Percentiles rank a stretch among this genome's conserved stretches.
Evolutionary conservation across 1,140 invertebrate species (phyloP).

Genomic region (Cyclina sinensis): DNA sequence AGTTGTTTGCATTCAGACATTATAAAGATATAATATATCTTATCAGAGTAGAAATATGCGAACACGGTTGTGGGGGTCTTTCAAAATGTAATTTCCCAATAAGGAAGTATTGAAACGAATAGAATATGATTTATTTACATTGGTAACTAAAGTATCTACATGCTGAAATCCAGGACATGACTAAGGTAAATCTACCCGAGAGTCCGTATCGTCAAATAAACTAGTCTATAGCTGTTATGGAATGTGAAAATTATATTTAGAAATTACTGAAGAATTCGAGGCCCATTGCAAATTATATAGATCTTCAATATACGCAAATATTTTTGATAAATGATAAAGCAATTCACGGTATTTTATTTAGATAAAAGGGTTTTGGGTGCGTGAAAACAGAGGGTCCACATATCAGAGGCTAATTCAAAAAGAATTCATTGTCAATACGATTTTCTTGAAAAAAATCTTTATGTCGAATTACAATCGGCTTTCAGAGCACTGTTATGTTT

Average conservation of each 20-base stretch:
- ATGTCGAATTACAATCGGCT: too few relatives aligned
- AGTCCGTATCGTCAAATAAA: background rate
- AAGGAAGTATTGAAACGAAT: background rate
- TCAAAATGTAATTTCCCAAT: background rate
- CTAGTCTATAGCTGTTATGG: background rate
- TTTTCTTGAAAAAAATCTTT: too few relatives aligned
- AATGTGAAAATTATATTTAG: background rate
- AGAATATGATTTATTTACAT: conserved; percentile 6
- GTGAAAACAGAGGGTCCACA: too few relatives aligned
- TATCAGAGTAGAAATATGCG: background rate
- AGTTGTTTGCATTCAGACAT: background rate
- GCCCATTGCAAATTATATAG: background rate
- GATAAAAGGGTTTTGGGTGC: too few relatives aligned
- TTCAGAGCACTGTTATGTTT: too few relatives aligned
- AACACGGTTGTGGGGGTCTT: background rate
- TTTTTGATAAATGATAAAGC: too few relatives aligned
- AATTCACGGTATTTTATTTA: too few relatives aligned
- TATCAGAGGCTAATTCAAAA: too few relatives aligned
- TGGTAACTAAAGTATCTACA: background rate
- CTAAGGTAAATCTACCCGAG: background rate
- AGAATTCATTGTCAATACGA: too few relatives aligned
- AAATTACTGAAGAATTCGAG: background rate
- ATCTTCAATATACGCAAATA: too few relatives aligned
- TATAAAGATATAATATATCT: background rate
- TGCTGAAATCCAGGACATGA: background rate